Evolutionary conservation across 2,888 invertebrate species (phyloP), one percentile per base, ranked within the genome.

Genomic region (Hipparchia semele): DNA sequence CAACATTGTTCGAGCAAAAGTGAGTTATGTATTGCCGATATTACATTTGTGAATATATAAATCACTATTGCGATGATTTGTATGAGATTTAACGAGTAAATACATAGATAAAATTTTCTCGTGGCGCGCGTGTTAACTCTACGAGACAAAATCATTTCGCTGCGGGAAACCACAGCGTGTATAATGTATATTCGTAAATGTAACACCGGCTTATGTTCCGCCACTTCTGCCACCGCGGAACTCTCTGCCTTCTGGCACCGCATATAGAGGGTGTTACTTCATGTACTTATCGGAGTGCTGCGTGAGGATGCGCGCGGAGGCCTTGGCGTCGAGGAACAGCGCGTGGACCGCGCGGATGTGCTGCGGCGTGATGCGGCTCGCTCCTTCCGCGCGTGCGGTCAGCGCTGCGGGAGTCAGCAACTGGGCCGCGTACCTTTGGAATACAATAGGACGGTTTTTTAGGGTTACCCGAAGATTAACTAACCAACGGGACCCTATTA

Each of bases 251-350:
- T 1, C 23, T 23, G 23, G 23, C 23, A 23, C 23, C 23, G 23
- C 23, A 23, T 23, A 3, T 8, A 13, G 8, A 58, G 58, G 12
- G 60, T 39, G 53, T 93, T 95, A 98, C 94, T 97, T 96, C 98
- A 99, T 98, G 90, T 95, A 99, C 94, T 98, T 98, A 82, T 98
- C 98, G 83, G 97, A 96, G 84, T 98, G 96, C 84, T 98, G 97
- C 0, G 97, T 96, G 69, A 99, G 95, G 83, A 99, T 97, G 87
- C 97, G 97, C 0, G 99, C 98, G 0, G 99, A 99, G 53, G 98
- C 96, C 91, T 99, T 99, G 39, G 99, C 99, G 94, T 99, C 99
- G 76, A 98, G 95, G 94, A 99, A 99, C 23, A 99, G 94, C 53
- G 96, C 93, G 81, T 96, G 96, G 8, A 98, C 97, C 87, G 99